Base-by-base conservation (phyloP, 2,113 vertebrate species). In the Aldabrachelys gigantea region DNA sequence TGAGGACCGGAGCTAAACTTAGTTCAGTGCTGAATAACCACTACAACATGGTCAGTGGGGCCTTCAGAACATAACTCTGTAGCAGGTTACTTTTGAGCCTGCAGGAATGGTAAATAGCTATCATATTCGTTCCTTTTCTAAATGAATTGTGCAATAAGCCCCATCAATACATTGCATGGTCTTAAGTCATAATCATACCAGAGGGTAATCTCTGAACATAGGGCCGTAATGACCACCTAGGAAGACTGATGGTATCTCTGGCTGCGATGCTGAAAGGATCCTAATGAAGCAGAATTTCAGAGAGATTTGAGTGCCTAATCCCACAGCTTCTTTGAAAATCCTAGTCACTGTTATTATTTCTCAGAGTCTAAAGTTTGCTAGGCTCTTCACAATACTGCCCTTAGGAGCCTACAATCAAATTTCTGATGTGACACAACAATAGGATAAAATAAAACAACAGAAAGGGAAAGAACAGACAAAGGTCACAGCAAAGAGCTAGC, bases 161-260 rank as follows among this genome's bases (percentile, higher is more conserved):
- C 22, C 5, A 16, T 2, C 89, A 72, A n/a, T 5, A 16, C 1
- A 44, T 3, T 2, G 14, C 85, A 59, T 2, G 29, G 78, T 72
- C 29, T 47, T 76, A 89, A 87, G 69, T 29, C 25, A 12, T 2
- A 14, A 17, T 44, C 75, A 76, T 10, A 24, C 4, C 81, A 87
- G 29, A 81, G 52, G 0, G 0, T 5, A 87, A n/a, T 29, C 83
- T 52, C 78, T 44, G 53, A n/a, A 0, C 35, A 69, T 19, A 69
- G 65, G n/a, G 31, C 35, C 17, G 2, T n/a, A n/a, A 0, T 21
- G 4, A 27, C 31, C 1, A 41, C 19, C 31, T 50, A 0, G 83
- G 65, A 65, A 2, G 5, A 44, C 9, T 54, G 56, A 69, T 69
- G 1, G 16, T 85, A 0, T 75, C 81, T 31, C 88, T 29, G 19